Base-by-base conservation (phyloP, 2,113 vertebrate species). In the Hippocampus zosterae region DNA sequence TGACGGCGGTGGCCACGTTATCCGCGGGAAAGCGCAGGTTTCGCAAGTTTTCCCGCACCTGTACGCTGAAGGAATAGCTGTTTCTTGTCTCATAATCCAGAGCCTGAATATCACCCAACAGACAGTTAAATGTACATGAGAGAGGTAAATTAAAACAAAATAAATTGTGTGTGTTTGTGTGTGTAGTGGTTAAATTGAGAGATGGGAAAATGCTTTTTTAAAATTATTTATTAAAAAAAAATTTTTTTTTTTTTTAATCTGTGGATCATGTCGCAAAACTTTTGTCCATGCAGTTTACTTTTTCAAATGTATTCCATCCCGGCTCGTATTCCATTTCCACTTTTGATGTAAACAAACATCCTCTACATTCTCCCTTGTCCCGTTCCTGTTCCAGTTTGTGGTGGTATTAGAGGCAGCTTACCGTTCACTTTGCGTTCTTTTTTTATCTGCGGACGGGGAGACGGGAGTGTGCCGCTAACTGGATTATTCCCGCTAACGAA, bases 81-180 rank as follows among this genome's bases (percentile, higher is more conserved):
- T 10, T 70, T 1, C 0, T 87, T 10, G 76, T 89, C 78, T 99
- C 97, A 0, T 89, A 99, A 84, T 99, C 95, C 72, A 99, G 87
- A 67, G 89, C 81, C 97, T 99, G 83, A 3, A 62, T 8, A 71
- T 44, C 23, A 52, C 50, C 50, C 57, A 55, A 62, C 29, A 40
- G 16, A 23, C 23, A 50, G 46, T 50, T 50, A 3, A 50, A 50
- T 37, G 33, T 37, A 37, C 33, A 37, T 37, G 6, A 37, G 33
- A 37, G 33, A 37, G 33, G 33, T 6, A 37, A 37, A 37, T 37
- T 37, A 37, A 37, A 37, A 37, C 33, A 37, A 37, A 37, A 37
- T 37, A 37, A 37, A 37, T 37, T 37, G 33, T 37, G 29, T 33
- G 29, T 33, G 29, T 33, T 5, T 37, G 33, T 37, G 33, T 37